phyloP scores from a whole-genome alignment of 2,113 vertebrate species.

The Saguinus midas region DNA sequence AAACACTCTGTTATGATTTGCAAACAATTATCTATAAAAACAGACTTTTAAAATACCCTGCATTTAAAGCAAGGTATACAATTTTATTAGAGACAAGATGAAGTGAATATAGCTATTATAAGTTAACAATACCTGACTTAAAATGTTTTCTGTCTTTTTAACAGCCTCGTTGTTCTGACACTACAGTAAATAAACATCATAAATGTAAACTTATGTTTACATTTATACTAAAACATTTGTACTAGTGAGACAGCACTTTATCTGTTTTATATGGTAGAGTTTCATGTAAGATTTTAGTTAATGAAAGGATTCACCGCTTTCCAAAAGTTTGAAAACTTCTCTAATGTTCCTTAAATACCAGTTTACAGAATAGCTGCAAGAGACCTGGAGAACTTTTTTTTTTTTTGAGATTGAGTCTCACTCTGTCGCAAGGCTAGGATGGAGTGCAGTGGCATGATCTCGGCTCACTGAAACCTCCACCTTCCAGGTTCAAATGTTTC shows the following conservation, averaged over 20 bases:
- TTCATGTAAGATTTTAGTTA: neutral
- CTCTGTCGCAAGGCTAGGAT: too few relatives aligned
- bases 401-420: too few relatives aligned
- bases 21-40: neutral
- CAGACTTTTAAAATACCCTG: neutral
- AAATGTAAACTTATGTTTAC: neutral
- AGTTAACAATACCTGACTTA: neutral
- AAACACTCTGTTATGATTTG: neutral
- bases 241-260: neutral
- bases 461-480: too few relatives aligned
- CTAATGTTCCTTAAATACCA: neutral
- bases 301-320: neutral
- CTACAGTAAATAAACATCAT: neutral
- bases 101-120: neutral
- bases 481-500: too few relatives aligned
- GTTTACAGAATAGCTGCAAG: rapidly evolving
- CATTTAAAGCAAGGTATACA: neutral
- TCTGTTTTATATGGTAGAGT: neutral
- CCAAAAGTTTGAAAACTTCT: neutral
- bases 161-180: neutral
- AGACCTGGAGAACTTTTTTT: neutral
- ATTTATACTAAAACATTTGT: neutral
- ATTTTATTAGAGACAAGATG: neutral
- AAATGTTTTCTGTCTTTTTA: neutral
- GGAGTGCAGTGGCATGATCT: too few relatives aligned